Evolutionary conservation across 2,797 vertebrate species (phyloP), one percentile per base, ranked within the genome.

Genomic region (Sebastes steindachneri): DNA sequence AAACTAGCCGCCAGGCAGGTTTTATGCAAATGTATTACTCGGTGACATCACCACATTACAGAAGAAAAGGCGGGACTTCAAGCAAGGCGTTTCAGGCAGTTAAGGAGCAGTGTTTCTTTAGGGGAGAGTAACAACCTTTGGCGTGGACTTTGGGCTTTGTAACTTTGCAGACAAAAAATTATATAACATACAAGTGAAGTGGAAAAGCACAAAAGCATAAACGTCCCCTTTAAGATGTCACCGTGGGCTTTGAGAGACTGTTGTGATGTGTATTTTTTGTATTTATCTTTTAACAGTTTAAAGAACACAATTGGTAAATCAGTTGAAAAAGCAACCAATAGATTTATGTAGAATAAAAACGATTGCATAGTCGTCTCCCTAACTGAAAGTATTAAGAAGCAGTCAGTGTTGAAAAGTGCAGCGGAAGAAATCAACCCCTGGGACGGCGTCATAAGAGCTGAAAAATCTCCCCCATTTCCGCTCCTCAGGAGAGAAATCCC

Each of bases 401-500:
- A 48, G 31, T 54, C 7, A 15, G 7, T 59, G 68, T 66, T 23
- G n/a, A 66, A 72, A 77, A 59, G 77, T 70, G 58, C 53, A 82
- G 33, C 64, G 55, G 9, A 62, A 73, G 75, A 80, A 41, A 67
- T 48, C 53, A 77, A 77, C 73, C 68, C 68, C 51, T 14, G 66
- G 78, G 86, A 75, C 21, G n/a, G 7, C 51, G 59, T 88, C 31
- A 59, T 77, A 86, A 87, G 78, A 87, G 79, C 76, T 17, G 14
- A 14, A 71, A 85, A 89, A 85, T 78, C 70, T 77, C 68, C 73
- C 53, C 68, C 45, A 58, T 89, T 85, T 74, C 75, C 4, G 7
- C 77, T 77, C 68, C 63, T 84, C 80, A 37, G 81, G 80, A 82
- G 79, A 62, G 72, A 83, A 88, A 89, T 66, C 81, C 77, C 64